phyloP scores from a whole-genome alignment of 2,888 invertebrate genomes.

The Panopea generosa region DNA sequence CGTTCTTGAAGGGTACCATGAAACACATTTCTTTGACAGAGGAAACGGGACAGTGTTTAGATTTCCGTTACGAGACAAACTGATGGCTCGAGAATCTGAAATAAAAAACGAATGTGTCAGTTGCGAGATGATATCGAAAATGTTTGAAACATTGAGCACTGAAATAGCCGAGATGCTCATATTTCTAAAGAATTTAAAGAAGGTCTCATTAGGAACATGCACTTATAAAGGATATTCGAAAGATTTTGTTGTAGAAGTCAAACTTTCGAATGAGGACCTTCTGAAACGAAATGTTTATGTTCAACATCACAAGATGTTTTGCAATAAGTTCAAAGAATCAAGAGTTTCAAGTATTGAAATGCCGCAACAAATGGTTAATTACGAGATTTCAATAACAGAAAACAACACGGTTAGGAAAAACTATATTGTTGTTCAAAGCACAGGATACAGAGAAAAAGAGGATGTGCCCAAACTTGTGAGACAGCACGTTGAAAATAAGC shows the following conservation, averaged over 20 bases:
- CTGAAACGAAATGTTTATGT: not conserved
- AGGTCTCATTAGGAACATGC: constrained; percentile 38
- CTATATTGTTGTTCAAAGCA: constrained; percentile 64
- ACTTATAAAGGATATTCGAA: not conserved
- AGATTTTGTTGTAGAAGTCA: not conserved
- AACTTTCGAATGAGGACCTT: not conserved
- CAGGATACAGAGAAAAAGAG: constrained; percentile 66
- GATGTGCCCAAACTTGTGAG: constrained; percentile 54
- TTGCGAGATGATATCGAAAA: constrained; percentile 1
- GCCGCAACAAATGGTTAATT: not conserved
- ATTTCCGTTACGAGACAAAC: constrained; percentile 57
- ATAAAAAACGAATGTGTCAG: constrained; percentile 58
- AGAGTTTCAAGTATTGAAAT: constrained; percentile 3
- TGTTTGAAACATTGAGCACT: constrained; percentile 34
- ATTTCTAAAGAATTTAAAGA: constrained; percentile 57
- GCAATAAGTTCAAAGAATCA: constrained; percentile 15
- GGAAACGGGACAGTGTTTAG: constrained; percentile 62
- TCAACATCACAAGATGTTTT: not conserved
- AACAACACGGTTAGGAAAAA: not conserved
- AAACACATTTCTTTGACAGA: constrained; percentile 23
- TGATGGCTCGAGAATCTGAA: constrained; percentile 74
- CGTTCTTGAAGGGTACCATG: constrained; percentile 58
- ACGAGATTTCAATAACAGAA: not conserved
- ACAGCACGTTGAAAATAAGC: constrained; percentile 55
- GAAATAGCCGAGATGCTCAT: constrained; percentile 47